These are phyloP conservation scores for Lordiphosa stackelbergi DNA, from an alignment of 1,140 invertebrate genomes.

Conservation along the genomic window DNA sequence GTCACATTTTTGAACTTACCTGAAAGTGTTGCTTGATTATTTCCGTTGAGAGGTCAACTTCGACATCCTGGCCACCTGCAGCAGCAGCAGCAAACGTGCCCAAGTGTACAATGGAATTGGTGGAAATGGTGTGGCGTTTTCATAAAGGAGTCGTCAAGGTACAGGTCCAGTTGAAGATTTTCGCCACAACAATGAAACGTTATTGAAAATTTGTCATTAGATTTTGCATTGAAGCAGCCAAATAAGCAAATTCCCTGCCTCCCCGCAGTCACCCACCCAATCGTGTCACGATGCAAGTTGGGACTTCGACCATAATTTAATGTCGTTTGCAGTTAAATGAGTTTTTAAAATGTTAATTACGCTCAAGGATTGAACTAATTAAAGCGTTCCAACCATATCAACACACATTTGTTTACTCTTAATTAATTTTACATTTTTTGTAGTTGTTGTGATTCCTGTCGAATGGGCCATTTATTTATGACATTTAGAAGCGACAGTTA, in stretches of 20 bases:
- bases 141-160: conserved; percentile 26
- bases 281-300: conserved; percentile 5
- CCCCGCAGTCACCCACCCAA: not conserved
- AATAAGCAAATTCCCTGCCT: not conserved
- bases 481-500: conserved; percentile 14
- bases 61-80: conserved; percentile 76
- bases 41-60: conserved; percentile 77
- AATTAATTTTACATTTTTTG: conserved; percentile 36
- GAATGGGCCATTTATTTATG: conserved; percentile 30
- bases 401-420: conserved; percentile 23
- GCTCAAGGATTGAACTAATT: conserved; percentile 46
- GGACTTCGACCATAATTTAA: too few species aligned
- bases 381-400: conserved; percentile 31
- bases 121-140: conserved; percentile 14
- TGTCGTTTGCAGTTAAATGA: conserved; percentile 24
- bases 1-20: conserved; percentile 55
- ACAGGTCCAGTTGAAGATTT: conserved; percentile 9
- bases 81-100: conserved; percentile 60
- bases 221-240: conserved; percentile 43
- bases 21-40: conserved; percentile 78
- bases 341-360: conserved; percentile 38
- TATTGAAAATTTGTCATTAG: conserved; percentile 37
- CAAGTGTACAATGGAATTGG: conserved; percentile 39
- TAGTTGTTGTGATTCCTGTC: conserved; percentile 6
- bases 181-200: too few species aligned